Evolutionary conservation across 2,888 invertebrate genomes (phyloP), one percentile per base, ranked within the genome.

Genomic region (Cosmopolites sordidus): DNA sequence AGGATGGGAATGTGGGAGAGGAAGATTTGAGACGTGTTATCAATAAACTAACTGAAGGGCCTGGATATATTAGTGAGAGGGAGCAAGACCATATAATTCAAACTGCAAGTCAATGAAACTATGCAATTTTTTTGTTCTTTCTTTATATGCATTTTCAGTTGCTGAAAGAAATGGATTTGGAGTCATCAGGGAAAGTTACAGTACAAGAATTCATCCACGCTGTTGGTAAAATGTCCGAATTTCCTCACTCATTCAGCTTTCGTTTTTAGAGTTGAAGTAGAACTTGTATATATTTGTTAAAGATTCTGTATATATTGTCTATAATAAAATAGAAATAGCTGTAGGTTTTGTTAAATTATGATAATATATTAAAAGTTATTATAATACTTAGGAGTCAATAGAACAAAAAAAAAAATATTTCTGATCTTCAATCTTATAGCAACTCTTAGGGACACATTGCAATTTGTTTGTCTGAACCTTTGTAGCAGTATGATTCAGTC

Each of bases 181-280:
- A 81, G 64, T 72, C 74, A 51, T 78, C 75, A 18, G 82, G 81
- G 9, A 76, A 76, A 51, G 80, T 85, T 54, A 79, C 79, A 5
- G 65, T 76, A 16, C 72, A 76, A 58, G 84, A 84, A 71, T 85
- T 85, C 65, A 74, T 78, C 58, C 79, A 83, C 58, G 78, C 82
- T 1, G 73, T 83, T 59, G 69, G 79, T 1, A 80, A 83, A 70
- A 77, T 84, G 66, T 78, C 83, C 0, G 84, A 84, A 63, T 84
- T 85, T 66, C 64, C 75, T 9, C 73, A 76, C 38, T 77, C 81
- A 0, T 83, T 84, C 69, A 79, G 80, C 62, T 80, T 84, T 62
- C 76, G 78, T 67, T 64, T 79, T 49, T 81, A 72, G 70, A 12
- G 5, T 38, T 38, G n/a, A 6, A 38, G n/a, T 38, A 38, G 5